Percentiles rank a stretch among this genome's conserved stretches.
Evolutionary conservation across 2,113 vertebrate species (phyloP).

Genomic region (Calyptomena viridis): DNA sequence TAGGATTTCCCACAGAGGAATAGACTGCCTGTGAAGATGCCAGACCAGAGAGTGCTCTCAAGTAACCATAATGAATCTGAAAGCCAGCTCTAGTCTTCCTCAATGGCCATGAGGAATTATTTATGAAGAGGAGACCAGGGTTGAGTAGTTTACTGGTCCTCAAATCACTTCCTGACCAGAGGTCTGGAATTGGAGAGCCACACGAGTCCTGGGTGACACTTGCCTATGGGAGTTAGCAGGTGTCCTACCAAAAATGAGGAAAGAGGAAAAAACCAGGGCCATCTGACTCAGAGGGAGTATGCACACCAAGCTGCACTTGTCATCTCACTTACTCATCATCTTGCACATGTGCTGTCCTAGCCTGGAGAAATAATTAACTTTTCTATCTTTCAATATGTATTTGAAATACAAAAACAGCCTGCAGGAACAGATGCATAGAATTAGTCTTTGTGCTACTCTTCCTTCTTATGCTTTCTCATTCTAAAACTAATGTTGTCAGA

Average conservation of each 20-base stretch:
- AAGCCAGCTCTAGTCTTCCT: conserved; percentile 49
- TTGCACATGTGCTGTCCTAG: not conserved
- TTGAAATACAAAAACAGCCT: conserved; percentile 41
- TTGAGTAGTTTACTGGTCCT: conserved; percentile 61
- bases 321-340: not conserved
- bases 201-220: conserved; percentile 6
- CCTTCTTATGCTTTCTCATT: conserved; percentile 7
- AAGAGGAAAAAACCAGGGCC: not conserved
- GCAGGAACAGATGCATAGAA: not conserved
- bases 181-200: conserved; percentile 33
- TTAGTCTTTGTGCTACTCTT: conserved; percentile 12
- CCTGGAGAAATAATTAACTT: not conserved
- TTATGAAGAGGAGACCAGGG: conserved; percentile 65
- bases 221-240: not conserved
- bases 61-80: conserved; percentile 64
- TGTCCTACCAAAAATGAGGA: not conserved
- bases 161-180: conserved; percentile 52
- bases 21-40: conserved; percentile 38
- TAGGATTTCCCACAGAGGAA: conserved; percentile 65
- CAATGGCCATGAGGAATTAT: conserved; percentile 63
- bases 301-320: not conserved
- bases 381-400: not conserved
- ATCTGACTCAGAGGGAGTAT: not conserved
- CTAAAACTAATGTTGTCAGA: conserved; percentile 33
- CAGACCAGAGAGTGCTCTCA: conserved; percentile 49